These are phyloP conservation scores for Scolopax bukidnonensis DNA, from an alignment of 2,797 vertebrate species.

Conservation along the genomic window DNA sequence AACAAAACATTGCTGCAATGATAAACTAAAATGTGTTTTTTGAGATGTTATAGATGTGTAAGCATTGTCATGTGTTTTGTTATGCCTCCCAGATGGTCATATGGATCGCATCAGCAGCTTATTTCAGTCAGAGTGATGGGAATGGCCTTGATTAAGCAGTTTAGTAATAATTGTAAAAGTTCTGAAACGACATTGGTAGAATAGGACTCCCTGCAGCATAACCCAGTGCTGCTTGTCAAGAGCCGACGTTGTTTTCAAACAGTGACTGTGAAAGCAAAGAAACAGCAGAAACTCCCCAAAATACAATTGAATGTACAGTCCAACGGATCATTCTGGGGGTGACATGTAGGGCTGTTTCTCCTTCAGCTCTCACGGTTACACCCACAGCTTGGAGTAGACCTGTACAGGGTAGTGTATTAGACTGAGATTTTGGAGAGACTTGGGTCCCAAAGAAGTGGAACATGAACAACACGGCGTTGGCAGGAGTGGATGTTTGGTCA, in stretches of 20 bases:
- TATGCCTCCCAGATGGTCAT: background rate
- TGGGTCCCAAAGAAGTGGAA: background rate
- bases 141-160: background rate
- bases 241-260: background rate
- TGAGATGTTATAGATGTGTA: background rate
- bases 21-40: background rate
- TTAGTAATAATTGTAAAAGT: background rate
- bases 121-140: background rate
- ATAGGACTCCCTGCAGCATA: background rate
- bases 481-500: background rate
- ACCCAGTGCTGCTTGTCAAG: background rate
- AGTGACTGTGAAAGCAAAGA: background rate
- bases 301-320: background rate
- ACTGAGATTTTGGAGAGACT: background rate
- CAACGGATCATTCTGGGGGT: background rate
- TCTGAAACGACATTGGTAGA: background rate
- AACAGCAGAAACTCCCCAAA: background rate
- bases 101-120: background rate
- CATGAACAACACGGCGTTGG: accelerated
- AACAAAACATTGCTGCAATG: background rate
- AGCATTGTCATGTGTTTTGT: background rate
- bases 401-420: background rate
- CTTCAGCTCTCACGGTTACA: background rate
- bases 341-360: background rate
- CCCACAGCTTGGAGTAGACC: background rate